Conservation (phyloP, 2,113 vertebrate species). For the Rhombomys opimus region DNA sequence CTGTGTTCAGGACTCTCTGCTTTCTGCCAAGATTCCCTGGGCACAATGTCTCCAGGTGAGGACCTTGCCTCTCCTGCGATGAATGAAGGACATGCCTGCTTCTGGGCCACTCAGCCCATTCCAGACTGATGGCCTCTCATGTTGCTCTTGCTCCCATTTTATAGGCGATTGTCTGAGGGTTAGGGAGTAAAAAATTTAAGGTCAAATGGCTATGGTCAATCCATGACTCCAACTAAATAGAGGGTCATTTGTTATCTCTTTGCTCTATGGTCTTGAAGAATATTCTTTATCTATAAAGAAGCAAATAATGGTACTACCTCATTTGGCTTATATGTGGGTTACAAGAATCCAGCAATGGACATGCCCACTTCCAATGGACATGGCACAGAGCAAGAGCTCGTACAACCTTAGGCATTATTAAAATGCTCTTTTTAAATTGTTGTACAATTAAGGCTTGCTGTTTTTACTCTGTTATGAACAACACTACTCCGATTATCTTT, state of each 20-base stretch:
- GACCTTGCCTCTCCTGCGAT: not conserved
- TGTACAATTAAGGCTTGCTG: constrained; percentile 32
- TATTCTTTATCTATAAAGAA: not conserved
- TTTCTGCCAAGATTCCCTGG: not conserved
- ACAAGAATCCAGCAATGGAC: not conserved
- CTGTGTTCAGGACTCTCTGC: not conserved
- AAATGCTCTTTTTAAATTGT: constrained; percentile 26
- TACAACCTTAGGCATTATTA: constrained; percentile 9
- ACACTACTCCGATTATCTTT: constrained; percentile 54
- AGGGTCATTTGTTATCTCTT: not conserved
- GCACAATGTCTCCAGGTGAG: not conserved
- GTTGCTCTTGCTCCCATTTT: constrained; percentile 23
- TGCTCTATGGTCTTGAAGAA: not conserved
- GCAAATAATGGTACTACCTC: not conserved
- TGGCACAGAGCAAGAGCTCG: not conserved
- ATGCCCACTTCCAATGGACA: not conserved
- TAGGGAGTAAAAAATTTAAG: constrained; percentile 5
- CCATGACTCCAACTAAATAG: not conserved
- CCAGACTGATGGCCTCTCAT: too few relatives aligned
- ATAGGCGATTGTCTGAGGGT: not conserved
- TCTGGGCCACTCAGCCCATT: not conserved
- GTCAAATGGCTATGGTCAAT: not conserved
- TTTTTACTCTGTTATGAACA: constrained; percentile 48
- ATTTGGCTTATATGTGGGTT: not conserved
- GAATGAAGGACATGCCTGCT: not conserved